A percentile compares a stretch with the other conserved stretches of the same genome.
Conservation (phyloP, 2,888 invertebrate species). For the Metopia argyrocephala region DNA sequence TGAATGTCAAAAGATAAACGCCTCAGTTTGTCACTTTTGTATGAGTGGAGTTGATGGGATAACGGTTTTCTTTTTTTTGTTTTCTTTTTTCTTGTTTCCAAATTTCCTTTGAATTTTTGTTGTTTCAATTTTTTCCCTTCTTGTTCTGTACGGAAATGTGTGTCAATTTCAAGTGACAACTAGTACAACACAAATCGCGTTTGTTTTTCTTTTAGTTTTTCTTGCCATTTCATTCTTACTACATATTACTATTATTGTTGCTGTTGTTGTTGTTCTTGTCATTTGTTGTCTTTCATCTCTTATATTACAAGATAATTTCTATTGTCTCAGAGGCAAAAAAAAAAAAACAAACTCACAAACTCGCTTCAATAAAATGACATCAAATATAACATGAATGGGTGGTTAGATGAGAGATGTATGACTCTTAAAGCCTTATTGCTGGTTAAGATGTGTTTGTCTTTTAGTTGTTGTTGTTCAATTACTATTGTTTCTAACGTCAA, state of each 20-base stretch:
- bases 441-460: not conserved
- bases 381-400: not conserved
- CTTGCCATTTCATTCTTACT: no score
- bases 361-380: conserved; percentile 22
- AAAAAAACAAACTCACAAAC: not conserved
- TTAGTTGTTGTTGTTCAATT: conserved; percentile 1
- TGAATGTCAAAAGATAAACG: conserved; percentile 36
- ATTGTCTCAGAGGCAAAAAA: conserved; percentile 31
- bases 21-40: conserved; percentile 21
- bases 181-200: not conserved
- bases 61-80: not conserved
- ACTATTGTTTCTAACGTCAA: conserved; percentile 10
- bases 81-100: not conserved
- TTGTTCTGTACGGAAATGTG: conserved; percentile 1
- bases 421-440: no score
- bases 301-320: conserved; percentile 51
- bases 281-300: conserved; percentile 23
- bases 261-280: not conserved
- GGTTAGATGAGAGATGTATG: no score
- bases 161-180: conserved; percentile 22
- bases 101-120: not conserved
- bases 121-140: not conserved
- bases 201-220: not conserved
- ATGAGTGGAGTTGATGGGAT: not conserved
- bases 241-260: no score